Evolutionary conservation across 2,888 invertebrate species (phyloP).

Genomic region (Ypsolopha sequella): DNA sequence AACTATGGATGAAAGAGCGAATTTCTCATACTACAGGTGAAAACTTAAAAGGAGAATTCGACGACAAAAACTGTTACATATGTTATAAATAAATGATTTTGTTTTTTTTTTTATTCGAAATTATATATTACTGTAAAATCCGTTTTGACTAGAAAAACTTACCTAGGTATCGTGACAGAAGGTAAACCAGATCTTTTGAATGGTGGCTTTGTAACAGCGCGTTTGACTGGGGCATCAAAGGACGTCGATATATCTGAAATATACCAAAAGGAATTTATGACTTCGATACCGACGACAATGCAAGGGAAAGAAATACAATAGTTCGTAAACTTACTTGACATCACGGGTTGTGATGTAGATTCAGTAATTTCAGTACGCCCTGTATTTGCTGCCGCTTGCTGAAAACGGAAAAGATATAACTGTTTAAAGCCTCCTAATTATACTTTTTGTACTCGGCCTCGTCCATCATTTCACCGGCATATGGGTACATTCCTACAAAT

Average conservation of each 20-base stretch:
- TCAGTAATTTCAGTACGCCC: constrained; percentile 57
- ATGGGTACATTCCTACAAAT: no score
- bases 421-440: no score
- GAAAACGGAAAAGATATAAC: constrained; percentile 2
- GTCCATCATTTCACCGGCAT: no score
- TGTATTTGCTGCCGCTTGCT: constrained; percentile 35
- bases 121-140: no score
- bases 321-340: constrained; percentile 45
- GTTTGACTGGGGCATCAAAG: constrained; percentile 50
- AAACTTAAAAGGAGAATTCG: no score
- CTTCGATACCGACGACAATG: background rate
- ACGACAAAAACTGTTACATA: no score
- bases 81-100: no score
- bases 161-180: constrained; percentile 52
- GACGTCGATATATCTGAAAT: constrained; percentile 45
- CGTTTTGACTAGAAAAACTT: constrained; percentile 6
- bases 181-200: constrained; percentile 53
- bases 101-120: background rate
- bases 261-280: background rate
- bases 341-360: constrained; percentile 55
- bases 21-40: no score
- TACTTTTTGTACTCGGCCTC: no score
- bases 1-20: no score
- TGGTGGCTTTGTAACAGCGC: constrained; percentile 48
- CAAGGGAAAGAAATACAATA: background rate